phyloP scores from a whole-genome alignment of 2,888 invertebrate genomes.

The Polia nebulosa region DNA sequence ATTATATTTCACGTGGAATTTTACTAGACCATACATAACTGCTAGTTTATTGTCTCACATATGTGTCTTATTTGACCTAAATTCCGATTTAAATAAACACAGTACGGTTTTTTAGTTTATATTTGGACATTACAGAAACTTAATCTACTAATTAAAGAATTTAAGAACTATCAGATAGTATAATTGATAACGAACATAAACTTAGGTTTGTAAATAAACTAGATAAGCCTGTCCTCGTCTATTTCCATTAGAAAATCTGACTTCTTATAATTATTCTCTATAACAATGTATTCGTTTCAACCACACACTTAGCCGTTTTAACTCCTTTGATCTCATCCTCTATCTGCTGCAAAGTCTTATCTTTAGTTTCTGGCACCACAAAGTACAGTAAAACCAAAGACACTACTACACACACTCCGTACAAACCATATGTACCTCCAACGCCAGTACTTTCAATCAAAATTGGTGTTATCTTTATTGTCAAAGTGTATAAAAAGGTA shows the following conservation, averaged over 20 bases:
- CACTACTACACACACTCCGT: conserved; percentile 63
- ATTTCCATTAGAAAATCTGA: neutral
- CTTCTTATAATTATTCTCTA: neutral
- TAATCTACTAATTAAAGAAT: too few species aligned
- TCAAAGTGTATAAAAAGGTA: conserved; percentile 65
- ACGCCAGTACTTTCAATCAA: conserved; percentile 70
- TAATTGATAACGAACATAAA: neutral
- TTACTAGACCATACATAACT: too few species aligned
- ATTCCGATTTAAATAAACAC: neutral
- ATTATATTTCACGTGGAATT: too few species aligned
- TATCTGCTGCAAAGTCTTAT: conserved; percentile 73
- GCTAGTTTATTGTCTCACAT: too few species aligned
- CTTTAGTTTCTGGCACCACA: conserved; percentile 76
- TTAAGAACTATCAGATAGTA: too few species aligned
- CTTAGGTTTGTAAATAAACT: too few species aligned
- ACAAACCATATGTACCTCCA: conserved; percentile 69
- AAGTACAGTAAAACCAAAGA: conserved; percentile 67
- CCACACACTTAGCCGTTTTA: neutral
- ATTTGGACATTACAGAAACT: neutral
- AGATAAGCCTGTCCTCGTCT: too few species aligned
- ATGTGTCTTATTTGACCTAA: too few species aligned
- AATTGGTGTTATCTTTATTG: conserved; percentile 72
- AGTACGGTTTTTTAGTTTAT: neutral
- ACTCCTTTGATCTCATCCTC: conserved; percentile 70
- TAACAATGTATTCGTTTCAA: conserved; percentile 30